Base-by-base conservation (phyloP, 2,113 vertebrate species). In the Orthonyx spaldingii region DNA sequence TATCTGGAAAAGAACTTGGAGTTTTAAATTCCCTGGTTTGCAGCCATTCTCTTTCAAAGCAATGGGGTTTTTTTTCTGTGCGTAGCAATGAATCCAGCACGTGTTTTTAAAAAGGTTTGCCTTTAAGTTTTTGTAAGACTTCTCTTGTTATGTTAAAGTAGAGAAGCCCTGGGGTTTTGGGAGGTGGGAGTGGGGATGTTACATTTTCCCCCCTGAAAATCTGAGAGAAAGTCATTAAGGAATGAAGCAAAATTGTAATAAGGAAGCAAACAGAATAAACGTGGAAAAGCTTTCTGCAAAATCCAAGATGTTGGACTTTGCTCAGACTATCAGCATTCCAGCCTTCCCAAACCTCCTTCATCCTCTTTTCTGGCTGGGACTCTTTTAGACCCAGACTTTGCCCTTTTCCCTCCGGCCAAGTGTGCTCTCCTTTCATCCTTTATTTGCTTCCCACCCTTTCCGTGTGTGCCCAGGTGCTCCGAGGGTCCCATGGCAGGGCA, bases 131-230 rank as follows among this genome's bases (percentile, higher is more conserved):
- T 65, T 37, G 3, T 27, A 24, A 63, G 56, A 17, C 39, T 50
- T 50, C 16, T 70, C 18, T 61, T 35, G 35, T 74, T 49, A 19
- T 1, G 22, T 49, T 33, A 12, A 68, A 55, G 30, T 22, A 20
- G 20, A n/a, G 24, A 46, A 39, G 7, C 13, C 37, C 14, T 87
- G 64, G 13, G 2, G 0, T 52, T 78, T 71, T 2, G 7, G 3
- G 16, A 16, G 22, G 11, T 50, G 47, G 20, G 37, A 26, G 1
- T 5, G 32, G 42, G 13, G 35, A 1, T 72, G 57, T 35, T 26
- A 10, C 3, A 4, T 8, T 8, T 76, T 4, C 2, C 41, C 6
- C 13, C 1, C 9, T 5, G 22, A 37, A 61, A 75, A 79, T 44
- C 42, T 28, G 56, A 39, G 15, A 49, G 11, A 64, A 63, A 76